A percentile compares a stretch with the other conserved stretches of the same genome.
Evolutionary conservation across 2,113 vertebrate genomes (phyloP).

Genomic region (Labeo catla): DNA sequence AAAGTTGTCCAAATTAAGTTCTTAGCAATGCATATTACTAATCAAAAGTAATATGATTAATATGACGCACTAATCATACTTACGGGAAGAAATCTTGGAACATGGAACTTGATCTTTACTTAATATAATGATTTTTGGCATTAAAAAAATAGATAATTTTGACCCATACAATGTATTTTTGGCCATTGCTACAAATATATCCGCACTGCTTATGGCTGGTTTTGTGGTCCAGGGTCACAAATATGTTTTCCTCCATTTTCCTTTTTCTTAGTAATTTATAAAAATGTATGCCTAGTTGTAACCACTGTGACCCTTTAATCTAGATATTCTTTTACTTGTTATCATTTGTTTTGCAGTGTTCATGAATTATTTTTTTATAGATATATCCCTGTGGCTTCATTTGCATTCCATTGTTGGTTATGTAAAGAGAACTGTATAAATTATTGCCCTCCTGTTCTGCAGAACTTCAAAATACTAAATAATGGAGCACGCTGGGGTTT

Average conservation of each 20-base stretch:
- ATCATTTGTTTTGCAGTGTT: background rate
- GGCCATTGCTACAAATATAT: too few relatives aligned
- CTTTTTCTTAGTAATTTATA: background rate
- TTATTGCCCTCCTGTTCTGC: constrained; percentile 14
- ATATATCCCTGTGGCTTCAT: background rate
- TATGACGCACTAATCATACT: too few relatives aligned
- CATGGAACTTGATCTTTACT: too few relatives aligned
- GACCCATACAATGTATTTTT: too few relatives aligned
- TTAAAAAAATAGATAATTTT: too few relatives aligned
- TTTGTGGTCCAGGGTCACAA: too few relatives aligned
- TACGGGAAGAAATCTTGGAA: too few relatives aligned
- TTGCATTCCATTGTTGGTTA: constrained; percentile 30
- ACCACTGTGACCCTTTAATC: background rate
- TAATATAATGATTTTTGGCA: too few relatives aligned
- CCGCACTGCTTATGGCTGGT: too few relatives aligned
- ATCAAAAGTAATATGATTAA: too few relatives aligned
- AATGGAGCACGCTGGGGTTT: background rate
- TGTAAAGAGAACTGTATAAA: constrained; percentile 1
- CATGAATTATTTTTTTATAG: background rate
- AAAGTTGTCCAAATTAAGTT: too few relatives aligned
- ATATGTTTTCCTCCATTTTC: background rate
- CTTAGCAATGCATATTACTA: too few relatives aligned
- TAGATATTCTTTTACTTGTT: background rate
- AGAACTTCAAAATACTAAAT: constrained; percentile 16
- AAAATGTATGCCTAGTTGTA: background rate